Evolutionary conservation across 2,113 vertebrate species (phyloP), one percentile per base, ranked within the genome.

Genomic region (Carassius gibelio): DNA sequence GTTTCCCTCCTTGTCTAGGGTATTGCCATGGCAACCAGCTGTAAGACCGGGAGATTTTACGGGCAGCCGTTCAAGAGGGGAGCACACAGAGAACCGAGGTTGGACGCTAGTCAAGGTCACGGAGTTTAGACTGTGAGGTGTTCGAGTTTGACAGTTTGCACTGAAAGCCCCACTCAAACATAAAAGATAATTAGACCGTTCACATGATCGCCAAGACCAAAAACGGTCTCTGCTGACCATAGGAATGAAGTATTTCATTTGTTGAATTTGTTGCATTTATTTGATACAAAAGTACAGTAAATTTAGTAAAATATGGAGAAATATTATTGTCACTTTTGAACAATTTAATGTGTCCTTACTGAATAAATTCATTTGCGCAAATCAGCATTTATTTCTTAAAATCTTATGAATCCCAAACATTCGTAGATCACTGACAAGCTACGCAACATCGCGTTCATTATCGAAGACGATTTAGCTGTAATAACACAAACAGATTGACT

Each of bases 11-110:
- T 50, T 88, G 89, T 91, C 91, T 83, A 88, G 30, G 85, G 83
- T 57, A 92, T 93, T 90, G 91, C 88, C 92, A 92, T 93, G 91
- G 92, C 91, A 93, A 93, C 94, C 86, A 4, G 75, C 36, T 72
- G 71, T 88, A 84, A 77, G 85, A 82, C 79, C 21, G 64, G 85
- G 88, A 88, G 81, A 81, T 83, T 84, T 86, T 84, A 68, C 23
- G 85, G 86, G 79, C 84, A 30, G 74, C 0, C 80, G 38, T 83
- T 88, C 75, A 74, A 13, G 57, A 66, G 72, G 69, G 85, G 78
- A 72, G 36, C 71, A 75, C 62, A 2, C 59, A 8, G 36, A 68
- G 52, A 69, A 62, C 26, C 36, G 0, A 11, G 64, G 6, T 48
- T 84, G 61, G 81, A 38, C 7, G 4, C 8, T 17, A 42, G 7